A percentile compares a stretch with the other conserved stretches of the same genome.
These are phyloP conservation scores for Buceros bicornis DNA, from an alignment of 2,797 vertebrate genomes.

Conservation along the genomic window DNA sequence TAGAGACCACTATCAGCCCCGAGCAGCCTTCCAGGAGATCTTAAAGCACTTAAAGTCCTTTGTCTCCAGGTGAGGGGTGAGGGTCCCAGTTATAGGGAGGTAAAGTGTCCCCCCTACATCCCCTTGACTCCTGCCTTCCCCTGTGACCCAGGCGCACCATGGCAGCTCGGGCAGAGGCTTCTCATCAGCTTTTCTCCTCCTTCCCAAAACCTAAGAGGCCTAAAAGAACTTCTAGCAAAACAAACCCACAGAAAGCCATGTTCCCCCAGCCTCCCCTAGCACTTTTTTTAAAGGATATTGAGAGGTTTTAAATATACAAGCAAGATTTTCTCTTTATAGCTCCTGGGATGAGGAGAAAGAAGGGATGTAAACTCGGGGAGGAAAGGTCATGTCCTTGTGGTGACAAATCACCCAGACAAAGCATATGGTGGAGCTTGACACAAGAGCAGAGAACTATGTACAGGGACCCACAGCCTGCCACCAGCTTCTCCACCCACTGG, in stretches of 20 bases:
- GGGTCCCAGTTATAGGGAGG: slow-evolving; percentile 63
- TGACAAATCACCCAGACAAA: not conserved
- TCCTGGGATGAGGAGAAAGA: not conserved
- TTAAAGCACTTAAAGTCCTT: slow-evolving; percentile 39
- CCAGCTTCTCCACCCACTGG: not conserved
- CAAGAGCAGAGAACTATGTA: too few species aligned
- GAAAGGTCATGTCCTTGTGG: not conserved
- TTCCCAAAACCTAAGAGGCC: not conserved
- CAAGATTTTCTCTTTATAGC: not conserved
- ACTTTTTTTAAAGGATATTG: not conserved
- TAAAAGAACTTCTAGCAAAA: not conserved
- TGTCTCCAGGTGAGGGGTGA: slow-evolving; percentile 73
- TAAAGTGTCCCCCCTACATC: slow-evolving; percentile 9
- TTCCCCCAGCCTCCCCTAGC: not conserved
- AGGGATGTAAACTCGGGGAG: too few species aligned
- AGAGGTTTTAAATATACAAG: not conserved
- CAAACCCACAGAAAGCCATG: not conserved
- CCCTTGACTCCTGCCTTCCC: not conserved
- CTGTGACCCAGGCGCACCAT: not conserved
- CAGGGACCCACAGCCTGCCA: too few species aligned
- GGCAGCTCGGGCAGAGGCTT: not conserved
- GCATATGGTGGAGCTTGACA: too few species aligned
- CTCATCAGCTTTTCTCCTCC: not conserved
- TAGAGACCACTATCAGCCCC: slow-evolving; percentile 64
- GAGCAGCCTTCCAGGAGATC: slow-evolving; percentile 66